Evolutionary conservation across 1,140 invertebrate species (phyloP).

Genomic region (Ceratitis capitata): DNA sequence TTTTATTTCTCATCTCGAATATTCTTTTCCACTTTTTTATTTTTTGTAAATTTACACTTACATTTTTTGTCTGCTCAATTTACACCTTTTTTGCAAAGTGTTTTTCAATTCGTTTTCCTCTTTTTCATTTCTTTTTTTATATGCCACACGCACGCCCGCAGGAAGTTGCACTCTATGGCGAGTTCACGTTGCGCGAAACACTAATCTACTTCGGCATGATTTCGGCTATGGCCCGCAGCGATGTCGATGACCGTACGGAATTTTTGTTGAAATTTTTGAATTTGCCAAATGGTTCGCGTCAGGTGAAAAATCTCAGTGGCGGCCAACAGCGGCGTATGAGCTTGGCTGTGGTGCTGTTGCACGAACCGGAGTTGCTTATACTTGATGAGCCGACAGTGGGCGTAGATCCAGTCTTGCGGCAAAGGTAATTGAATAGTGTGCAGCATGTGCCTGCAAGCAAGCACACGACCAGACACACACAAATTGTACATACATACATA

Average conservation of each 20-base stretch:
- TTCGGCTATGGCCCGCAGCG: constrained; percentile 78
- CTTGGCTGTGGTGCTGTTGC: constrained; percentile 85
- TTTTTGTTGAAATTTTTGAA: constrained; percentile 84
- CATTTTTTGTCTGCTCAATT: background rate
- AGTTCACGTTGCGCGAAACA: constrained; percentile 91
- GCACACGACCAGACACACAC: background rate
- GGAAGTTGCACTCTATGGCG: constrained; percentile 90
- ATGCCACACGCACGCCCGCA: constrained; percentile 65
- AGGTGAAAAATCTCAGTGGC: constrained; percentile 87
- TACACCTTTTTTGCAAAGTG: background rate
- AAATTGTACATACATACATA: background rate
- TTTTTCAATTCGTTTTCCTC: background rate
- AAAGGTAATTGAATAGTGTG: constrained; percentile 70
- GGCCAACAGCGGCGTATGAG: constrained; percentile 91
- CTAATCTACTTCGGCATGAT: constrained; percentile 92
- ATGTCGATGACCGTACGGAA: constrained; percentile 80
- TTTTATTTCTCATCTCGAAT: too few relatives aligned
- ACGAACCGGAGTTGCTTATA: constrained; percentile 90
- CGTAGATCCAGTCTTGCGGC: constrained; percentile 91
- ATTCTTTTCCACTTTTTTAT: background rate
- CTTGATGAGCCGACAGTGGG: constrained; percentile 95
- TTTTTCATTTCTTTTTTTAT: background rate
- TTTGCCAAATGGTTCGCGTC: constrained; percentile 74
- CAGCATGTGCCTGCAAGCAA: background rate
- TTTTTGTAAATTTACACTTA: background rate